phyloP scores from a whole-genome alignment of 2,113 vertebrate genomes.

The Laticauda laticaudata region DNA sequence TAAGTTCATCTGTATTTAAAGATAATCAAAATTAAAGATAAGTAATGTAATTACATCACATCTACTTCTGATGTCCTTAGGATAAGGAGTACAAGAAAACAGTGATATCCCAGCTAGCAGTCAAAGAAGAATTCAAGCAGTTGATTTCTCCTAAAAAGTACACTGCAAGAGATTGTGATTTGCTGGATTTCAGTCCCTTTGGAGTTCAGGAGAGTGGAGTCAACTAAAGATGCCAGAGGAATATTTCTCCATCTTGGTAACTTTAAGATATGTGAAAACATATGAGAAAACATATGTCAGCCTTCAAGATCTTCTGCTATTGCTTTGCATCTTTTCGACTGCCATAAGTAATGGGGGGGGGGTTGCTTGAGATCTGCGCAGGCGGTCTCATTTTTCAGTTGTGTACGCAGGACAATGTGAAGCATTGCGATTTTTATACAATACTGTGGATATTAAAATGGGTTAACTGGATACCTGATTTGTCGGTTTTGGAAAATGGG shows the following conservation, averaged over 20 bases:
- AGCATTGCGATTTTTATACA: no score
- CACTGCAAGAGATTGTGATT: not conserved
- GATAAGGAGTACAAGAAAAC: not conserved
- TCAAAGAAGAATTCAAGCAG: not conserved
- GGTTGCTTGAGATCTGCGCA: no score
- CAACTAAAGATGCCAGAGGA: not conserved
- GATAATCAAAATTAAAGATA: not conserved
- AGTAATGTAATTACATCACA: not conserved
- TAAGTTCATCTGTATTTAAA: not conserved
- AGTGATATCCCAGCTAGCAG: not conserved
- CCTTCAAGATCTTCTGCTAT: no score
- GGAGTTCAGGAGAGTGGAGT: not conserved
- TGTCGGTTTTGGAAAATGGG: no score
- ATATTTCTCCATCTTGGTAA: not conserved
- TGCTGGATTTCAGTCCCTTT: not conserved
- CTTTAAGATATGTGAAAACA: not conserved
- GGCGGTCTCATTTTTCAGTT: no score
- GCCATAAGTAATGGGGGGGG: no score
- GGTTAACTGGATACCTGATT: no score
- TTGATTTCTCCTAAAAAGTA: not conserved
- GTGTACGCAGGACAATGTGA: no score
- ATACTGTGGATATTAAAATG: no score
- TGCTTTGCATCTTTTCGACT: no score
- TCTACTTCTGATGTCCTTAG: not conserved
- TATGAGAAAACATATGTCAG: no score